A percentile compares a stretch with the other conserved stretches of the same genome.
phyloP scores from a whole-genome alignment of 2,797 vertebrate genomes.

The Denticeps clupeoides region DNA sequence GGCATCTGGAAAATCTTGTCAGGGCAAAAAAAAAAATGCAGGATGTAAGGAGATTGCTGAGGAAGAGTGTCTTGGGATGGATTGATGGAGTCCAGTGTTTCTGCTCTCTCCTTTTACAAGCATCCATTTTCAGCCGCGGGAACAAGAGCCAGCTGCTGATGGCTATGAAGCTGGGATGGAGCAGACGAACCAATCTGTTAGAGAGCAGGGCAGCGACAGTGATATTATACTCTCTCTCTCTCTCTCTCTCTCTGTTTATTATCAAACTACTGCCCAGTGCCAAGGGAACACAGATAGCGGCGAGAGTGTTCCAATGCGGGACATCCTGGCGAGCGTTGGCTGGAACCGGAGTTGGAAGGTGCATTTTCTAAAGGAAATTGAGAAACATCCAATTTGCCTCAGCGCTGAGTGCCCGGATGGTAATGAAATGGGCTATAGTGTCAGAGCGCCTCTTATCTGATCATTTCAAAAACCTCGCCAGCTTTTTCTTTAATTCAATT shows the following conservation, averaged over 20 bases:
- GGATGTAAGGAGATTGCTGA: background rate
- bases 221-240: slow-evolving; percentile 18
- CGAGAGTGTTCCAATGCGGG: slow-evolving; percentile 6
- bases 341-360: background rate
- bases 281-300: slow-evolving; percentile 12
- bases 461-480: no score
- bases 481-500: no score
- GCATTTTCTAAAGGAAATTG: no score
- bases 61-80: no score
- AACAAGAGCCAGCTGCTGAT: slow-evolving; percentile 38
- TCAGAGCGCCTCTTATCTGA: no score
- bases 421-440: no score
- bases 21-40: slow-evolving; percentile 1
- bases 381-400: no score
- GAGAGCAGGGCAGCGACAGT: slow-evolving; percentile 21
- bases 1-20: background rate
- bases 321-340: slow-evolving; percentile 8
- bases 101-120: no score
- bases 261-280: slow-evolving; percentile 19
- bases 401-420: no score
- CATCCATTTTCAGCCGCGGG: slow-evolving; percentile 24
- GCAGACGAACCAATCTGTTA: slow-evolving; percentile 33
- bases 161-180: slow-evolving; percentile 33
- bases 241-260: slow-evolving; percentile 12
- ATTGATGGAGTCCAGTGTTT: no score